phyloP scores from a whole-genome alignment of 1,140 invertebrate genomes.

The Agraylea sexmaculata region DNA sequence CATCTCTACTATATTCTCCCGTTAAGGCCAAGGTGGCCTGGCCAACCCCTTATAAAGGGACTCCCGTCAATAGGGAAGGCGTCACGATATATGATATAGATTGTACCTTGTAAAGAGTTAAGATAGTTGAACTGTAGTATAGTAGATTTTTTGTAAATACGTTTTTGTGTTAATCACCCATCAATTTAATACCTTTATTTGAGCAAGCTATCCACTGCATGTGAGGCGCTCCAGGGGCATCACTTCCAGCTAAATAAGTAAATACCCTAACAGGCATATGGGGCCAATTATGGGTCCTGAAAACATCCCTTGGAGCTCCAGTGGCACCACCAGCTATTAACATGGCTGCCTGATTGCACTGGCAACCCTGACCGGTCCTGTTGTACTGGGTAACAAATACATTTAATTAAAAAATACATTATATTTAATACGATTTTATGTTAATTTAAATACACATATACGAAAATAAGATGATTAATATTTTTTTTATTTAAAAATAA shows the following conservation, averaged over 20 bases:
- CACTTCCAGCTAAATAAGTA: conserved; percentile 89
- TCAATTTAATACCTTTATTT: conserved; percentile 70
- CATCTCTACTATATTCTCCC: no score
- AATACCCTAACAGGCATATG: conserved; percentile 90
- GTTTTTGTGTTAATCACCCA: neutral
- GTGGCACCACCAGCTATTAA: conserved; percentile 88
- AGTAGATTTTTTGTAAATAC: neutral
- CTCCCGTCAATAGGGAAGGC: no score
- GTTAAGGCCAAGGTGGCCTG: no score
- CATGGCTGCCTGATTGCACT: conserved; percentile 98
- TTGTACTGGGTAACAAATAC: conserved; percentile 55
- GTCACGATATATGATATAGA: no score
- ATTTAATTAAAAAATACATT: no score
- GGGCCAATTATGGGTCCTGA: conserved; percentile 79
- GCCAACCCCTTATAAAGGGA: no score
- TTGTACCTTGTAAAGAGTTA: no score
- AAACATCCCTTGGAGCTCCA: conserved; percentile 50
- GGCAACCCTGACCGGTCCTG: conserved; percentile 64
- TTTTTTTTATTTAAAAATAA: no score
- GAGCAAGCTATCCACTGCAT: conserved; percentile 90
- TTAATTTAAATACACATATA: no score
- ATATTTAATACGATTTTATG: no score
- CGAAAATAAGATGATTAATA: no score
- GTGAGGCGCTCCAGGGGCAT: conserved; percentile 72
- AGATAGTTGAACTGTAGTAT: neutral